Evolutionary conservation across 1,140 invertebrate genomes (phyloP).

Genomic region (Diprion similis): DNA sequence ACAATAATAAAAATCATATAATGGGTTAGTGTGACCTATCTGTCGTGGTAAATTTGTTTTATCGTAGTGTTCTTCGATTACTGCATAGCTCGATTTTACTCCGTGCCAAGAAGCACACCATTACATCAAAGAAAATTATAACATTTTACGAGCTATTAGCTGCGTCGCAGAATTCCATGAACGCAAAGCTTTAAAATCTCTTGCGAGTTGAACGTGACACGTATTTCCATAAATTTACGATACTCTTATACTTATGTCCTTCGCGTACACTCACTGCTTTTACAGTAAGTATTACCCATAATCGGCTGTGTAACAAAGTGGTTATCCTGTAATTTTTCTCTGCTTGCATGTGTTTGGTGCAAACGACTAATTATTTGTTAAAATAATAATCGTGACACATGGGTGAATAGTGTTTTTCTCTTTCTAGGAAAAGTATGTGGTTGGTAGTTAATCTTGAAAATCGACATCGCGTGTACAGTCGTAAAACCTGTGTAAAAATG

Average conservation of each 20-base stretch:
- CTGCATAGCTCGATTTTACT: too few relatives aligned
- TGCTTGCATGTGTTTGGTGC: neutral
- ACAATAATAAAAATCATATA: too few relatives aligned
- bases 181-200: neutral
- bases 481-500: too few relatives aligned
- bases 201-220: neutral
- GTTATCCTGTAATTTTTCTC: too few relatives aligned
- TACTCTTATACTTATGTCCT: neutral
- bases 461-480: neutral
- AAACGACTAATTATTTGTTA: neutral
- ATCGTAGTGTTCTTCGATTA: too few relatives aligned
- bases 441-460: neutral
- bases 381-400: neutral
- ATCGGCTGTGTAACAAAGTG: too few relatives aligned
- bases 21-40: too few relatives aligned
- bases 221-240: neutral
- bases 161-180: neutral
- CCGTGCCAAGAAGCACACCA: too few relatives aligned
- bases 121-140: neutral
- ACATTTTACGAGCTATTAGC: neutral
- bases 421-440: neutral
- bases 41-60: too few relatives aligned
- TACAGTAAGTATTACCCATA: too few relatives aligned
- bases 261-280: too few relatives aligned
- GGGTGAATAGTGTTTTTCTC: neutral